Evolutionary conservation across 1,140 invertebrate species (phyloP), one percentile per base, ranked within the genome.

Genomic region (Drosophila ambigua): DNA sequence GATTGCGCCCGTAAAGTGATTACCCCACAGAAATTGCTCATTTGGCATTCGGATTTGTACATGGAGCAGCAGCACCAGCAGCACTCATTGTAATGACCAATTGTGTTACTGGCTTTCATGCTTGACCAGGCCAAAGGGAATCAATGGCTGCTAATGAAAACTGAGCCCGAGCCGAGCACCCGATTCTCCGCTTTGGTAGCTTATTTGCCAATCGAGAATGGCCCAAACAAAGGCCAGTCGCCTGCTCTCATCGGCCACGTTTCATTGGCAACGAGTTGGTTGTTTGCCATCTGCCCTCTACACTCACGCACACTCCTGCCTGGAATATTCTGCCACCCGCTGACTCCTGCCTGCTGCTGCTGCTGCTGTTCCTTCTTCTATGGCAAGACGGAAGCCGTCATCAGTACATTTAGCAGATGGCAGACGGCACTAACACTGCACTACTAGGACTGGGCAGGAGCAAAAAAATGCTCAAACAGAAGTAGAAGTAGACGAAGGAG

Each of bases 341-440:
- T n/a, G 6, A 28, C 50, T 31, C 24, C 43, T 51, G 11, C 49
- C 46, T 50, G 23, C 11, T 23, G 39, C 23, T 23, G 39, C 23
- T 23, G 4, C 46, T 43, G 50, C 23, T 52, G 59, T 45, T 41
- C 31, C 43, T 46, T 74, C 41, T 20, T 24, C 58, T 9, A 9
- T 4, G 35, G 35, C 35, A 39, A 79, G 62, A 65, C 55, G 53
- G 51, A 46, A 59, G 62, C 55, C 81, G 61, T 80, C 77, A 68
- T 79, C 72, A 71, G 81, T 74, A 80, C 77, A 85, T 85, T 87
- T 81, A 85, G 55, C 81, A 84, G 82, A 66, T 85, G 81, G 53
- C 73, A 72, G 63, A 50, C 62, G 58, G 49, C 43, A 74, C 64
- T 59, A 75, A 65, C 64, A 71, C 44, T 75, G 72, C 63, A 77